These are phyloP conservation scores for Sebastes jordani DNA, from an alignment of 2,797 vertebrate species.

Conservation along the genomic window DNA sequence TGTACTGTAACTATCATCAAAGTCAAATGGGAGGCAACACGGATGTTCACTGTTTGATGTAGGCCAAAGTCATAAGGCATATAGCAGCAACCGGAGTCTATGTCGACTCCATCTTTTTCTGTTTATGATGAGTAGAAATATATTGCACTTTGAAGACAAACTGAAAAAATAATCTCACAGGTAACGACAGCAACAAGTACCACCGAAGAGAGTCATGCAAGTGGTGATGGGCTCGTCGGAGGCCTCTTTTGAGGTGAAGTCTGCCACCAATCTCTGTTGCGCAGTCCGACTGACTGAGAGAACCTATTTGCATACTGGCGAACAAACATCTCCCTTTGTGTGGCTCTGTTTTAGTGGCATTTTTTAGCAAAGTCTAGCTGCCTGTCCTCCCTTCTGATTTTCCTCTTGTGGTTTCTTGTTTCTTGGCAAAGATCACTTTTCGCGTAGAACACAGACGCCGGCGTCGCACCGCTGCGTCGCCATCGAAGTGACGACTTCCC, in stretches of 20 bases:
- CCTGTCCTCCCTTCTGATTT: slow-evolving; percentile 44
- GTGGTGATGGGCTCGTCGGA: slow-evolving; percentile 61
- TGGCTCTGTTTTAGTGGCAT: slow-evolving; percentile 57
- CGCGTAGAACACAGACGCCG: slow-evolving; percentile 95
- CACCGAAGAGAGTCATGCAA: slow-evolving; percentile 74
- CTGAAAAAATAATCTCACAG: slow-evolving; percentile 77
- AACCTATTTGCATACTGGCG: slow-evolving; percentile 48
- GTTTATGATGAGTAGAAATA: slow-evolving; percentile 78
- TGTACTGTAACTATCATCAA: slow-evolving; percentile 31
- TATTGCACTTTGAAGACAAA: slow-evolving; percentile 85
- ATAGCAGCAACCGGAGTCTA: slow-evolving; percentile 77
- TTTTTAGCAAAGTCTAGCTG: slow-evolving; percentile 72
- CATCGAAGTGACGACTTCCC: slow-evolving; percentile 99
- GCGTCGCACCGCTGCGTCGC: slow-evolving; percentile 98
- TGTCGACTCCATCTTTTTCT: slow-evolving; percentile 43
- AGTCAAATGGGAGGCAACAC: slow-evolving; percentile 66
- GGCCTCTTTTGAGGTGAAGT: slow-evolving; percentile 59
- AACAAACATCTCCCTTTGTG: slow-evolving; percentile 52
- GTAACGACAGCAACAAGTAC: slow-evolving; percentile 66
- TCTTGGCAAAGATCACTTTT: slow-evolving; percentile 86
- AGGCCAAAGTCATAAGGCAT: slow-evolving; percentile 80
- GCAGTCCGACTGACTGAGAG: slow-evolving; percentile 26
- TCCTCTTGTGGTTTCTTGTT: slow-evolving; percentile 22
- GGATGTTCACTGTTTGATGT: slow-evolving; percentile 59
- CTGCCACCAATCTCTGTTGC: slow-evolving; percentile 53